These are phyloP conservation scores for Podarcis cretensis DNA, from an alignment of 2,113 vertebrate species.

Conservation along the genomic window DNA sequence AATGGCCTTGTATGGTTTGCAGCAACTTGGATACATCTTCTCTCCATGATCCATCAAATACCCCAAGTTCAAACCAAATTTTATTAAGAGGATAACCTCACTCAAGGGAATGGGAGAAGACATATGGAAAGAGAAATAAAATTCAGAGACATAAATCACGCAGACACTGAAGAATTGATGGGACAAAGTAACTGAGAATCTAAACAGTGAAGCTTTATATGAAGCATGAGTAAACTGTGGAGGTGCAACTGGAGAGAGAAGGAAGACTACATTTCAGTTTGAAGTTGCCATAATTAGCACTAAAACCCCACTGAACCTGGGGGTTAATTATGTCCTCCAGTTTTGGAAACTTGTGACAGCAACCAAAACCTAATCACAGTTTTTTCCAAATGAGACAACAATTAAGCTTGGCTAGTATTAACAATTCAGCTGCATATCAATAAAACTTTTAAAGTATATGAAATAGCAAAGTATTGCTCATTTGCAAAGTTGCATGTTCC, in stretches of 20 bases:
- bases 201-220: background rate
- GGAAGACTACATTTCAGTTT: background rate
- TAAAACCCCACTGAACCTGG: background rate
- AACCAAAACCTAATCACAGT: background rate
- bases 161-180: conserved; percentile 3
- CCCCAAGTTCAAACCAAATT: conserved; percentile 19
- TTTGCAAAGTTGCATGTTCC: background rate
- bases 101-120: conserved; percentile 1
- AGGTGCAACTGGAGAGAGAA: background rate
- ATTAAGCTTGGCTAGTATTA: background rate
- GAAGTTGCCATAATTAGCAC: background rate
- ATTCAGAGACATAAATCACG: conserved; percentile 8
- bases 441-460: conserved; percentile 19
- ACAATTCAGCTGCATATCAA: background rate
- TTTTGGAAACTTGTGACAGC: background rate
- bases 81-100: conserved; percentile 18
- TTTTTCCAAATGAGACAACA: background rate
- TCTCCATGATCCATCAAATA: conserved; percentile 6
- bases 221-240: background rate
- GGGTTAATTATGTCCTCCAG: background rate
- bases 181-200: background rate
- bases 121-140: conserved; percentile 17
- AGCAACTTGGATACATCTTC: conserved; percentile 6
- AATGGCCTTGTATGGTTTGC: conserved; percentile 1
- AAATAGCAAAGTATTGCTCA: background rate